Evolutionary conservation across 2,888 invertebrate species (phyloP).

Genomic region (Volucella inflata): DNA sequence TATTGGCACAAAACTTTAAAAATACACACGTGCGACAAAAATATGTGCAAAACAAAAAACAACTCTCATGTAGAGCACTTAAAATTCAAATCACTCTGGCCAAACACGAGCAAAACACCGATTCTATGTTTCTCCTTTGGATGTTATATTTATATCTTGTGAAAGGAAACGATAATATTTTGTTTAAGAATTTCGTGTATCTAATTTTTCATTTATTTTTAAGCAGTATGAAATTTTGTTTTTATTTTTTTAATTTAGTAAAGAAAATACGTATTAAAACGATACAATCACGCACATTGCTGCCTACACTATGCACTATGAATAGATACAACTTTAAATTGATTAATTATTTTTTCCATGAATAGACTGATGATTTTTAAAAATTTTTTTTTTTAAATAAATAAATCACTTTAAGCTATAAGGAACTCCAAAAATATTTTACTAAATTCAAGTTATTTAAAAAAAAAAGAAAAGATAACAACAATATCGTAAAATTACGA

Average conservation of each 20-base stretch:
- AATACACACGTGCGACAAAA: background rate
- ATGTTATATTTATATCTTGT: slow-evolving; percentile 41
- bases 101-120: slow-evolving; percentile 19
- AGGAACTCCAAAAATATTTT: slow-evolving; percentile 50
- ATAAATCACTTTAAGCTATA: slow-evolving; percentile 38
- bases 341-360: too few species aligned
- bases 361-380: too few species aligned
- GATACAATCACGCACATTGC: slow-evolving; percentile 45
- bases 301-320: slow-evolving; percentile 7
- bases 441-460: slow-evolving; percentile 19
- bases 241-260: background rate
- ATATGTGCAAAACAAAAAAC: background rate
- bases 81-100: slow-evolving; percentile 53
- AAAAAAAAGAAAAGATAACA: background rate
- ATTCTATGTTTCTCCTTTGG: slow-evolving; percentile 36
- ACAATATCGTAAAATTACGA: background rate
- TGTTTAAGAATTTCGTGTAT: slow-evolving; percentile 48
- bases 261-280: slow-evolving; percentile 42
- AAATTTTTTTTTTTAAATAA: slow-evolving; percentile 14
- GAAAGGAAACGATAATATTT: slow-evolving; percentile 19
- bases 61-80: slow-evolving; percentile 33
- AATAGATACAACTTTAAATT: background rate
- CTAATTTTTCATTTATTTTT: slow-evolving; percentile 34
- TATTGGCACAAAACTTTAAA: background rate
- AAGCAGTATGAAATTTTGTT: slow-evolving; percentile 24